Evolutionary conservation across 1,140 invertebrate genomes (phyloP).

Genomic region (Meloidogyne floridensis): DNA sequence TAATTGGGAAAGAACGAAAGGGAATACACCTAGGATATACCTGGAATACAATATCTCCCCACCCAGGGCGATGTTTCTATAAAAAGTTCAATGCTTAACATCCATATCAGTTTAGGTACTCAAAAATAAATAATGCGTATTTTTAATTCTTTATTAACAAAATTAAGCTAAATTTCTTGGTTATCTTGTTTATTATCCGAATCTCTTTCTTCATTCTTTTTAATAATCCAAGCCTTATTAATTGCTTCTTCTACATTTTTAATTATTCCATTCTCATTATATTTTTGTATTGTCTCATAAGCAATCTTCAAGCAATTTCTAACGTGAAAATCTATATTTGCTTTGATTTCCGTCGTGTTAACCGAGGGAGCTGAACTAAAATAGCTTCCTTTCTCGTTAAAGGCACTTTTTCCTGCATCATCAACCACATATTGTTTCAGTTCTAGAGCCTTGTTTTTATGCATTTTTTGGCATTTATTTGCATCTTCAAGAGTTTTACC

Average conservation of each 20-base stretch:
- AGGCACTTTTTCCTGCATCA: not conserved
- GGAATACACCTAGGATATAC: no score
- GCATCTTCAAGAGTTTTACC: not conserved
- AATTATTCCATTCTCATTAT: not conserved
- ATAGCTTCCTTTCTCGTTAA: not conserved
- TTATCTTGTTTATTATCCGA: no score
- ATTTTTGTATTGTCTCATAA: not conserved
- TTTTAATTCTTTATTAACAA: no score
- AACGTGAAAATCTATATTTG: not conserved
- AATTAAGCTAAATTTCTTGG: no score
- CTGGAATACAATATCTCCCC: no score
- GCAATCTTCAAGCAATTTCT: not conserved
- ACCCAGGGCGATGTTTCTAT: no score
- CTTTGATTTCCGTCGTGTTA: not conserved
- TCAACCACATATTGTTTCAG: not conserved
- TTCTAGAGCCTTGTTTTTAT: not conserved
- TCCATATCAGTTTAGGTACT: no score
- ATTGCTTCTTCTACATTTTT: not conserved
- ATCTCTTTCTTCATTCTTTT: not conserved
- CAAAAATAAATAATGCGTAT: no score
- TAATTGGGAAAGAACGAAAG: no score
- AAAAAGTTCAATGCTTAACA: no score
- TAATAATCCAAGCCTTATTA: not conserved
- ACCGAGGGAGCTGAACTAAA: not conserved
- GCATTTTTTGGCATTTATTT: not conserved